These are phyloP conservation scores for Thymallus thymallus DNA, from an alignment of 2,113 vertebrate species.

Conservation along the genomic window DNA sequence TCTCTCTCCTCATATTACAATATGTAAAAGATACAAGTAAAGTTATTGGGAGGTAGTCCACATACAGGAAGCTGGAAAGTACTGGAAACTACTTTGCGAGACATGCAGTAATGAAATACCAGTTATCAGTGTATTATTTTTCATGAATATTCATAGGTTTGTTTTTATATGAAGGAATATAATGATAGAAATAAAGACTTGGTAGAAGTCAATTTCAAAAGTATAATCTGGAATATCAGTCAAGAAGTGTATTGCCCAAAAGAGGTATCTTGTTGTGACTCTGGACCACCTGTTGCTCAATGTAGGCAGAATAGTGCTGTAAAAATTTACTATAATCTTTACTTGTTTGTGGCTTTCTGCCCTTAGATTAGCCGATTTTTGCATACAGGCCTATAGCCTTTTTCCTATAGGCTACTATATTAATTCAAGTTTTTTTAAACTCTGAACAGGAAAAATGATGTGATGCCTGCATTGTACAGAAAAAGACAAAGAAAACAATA, in stretches of 20 bases:
- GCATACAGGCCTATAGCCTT: neutral
- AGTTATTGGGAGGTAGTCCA: neutral
- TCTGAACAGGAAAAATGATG: neutral
- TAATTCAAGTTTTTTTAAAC: neutral
- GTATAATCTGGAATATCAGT: neutral
- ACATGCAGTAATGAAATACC: neutral
- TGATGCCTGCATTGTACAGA: neutral
- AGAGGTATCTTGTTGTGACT: neutral
- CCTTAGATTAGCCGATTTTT: neutral
- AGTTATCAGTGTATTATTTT: neutral
- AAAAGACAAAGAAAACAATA: neutral
- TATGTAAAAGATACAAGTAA: neutral
- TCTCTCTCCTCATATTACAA: neutral
- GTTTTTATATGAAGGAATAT: neutral
- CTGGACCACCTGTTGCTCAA: conserved; percentile 1
- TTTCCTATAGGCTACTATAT: neutral
- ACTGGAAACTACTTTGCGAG: neutral
- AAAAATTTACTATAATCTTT: neutral
- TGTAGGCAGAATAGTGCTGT: neutral
- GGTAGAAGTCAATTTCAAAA: neutral
- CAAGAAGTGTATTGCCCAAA: neutral
- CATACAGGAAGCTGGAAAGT: neutral
- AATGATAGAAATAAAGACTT: neutral
- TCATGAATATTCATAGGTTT: neutral
- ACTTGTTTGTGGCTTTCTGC: neutral